Percentiles rank a stretch among this genome's conserved stretches.
Conservation (phyloP, 2,113 vertebrate species). For the Toxotes chatareus region DNA sequence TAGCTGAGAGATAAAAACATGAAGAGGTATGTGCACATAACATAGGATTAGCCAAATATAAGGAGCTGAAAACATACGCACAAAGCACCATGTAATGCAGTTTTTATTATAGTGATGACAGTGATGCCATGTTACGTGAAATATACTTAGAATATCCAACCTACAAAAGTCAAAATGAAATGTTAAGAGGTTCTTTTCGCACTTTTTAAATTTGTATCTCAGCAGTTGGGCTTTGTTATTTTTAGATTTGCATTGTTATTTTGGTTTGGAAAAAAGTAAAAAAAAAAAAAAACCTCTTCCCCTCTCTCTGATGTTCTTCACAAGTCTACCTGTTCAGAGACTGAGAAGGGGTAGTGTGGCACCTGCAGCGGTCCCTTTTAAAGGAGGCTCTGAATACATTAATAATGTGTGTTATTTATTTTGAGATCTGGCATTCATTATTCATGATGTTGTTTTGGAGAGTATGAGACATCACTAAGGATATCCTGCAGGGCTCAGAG, state of each 20-base stretch:
- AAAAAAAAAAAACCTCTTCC: neutral
- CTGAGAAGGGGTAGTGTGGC: constrained; percentile 16
- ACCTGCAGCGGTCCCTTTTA: constrained; percentile 54
- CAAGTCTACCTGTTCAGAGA: constrained; percentile 26
- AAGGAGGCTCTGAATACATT: constrained; percentile 67
- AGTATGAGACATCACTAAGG: constrained; percentile 61
- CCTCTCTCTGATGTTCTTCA: constrained; percentile 18
- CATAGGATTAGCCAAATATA: neutral
- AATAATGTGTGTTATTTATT: constrained; percentile 74
- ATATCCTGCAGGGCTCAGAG: constrained; percentile 64
- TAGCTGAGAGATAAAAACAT: constrained; percentile 5
- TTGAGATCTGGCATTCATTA: constrained; percentile 74
- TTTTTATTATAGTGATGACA: neutral
- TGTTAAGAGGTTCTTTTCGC: neutral
- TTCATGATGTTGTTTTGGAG: constrained; percentile 74
- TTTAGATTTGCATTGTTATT: constrained; percentile 3
- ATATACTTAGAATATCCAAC: neutral
- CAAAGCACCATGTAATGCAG: neutral
- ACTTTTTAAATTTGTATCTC: neutral
- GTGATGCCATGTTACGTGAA: neutral
- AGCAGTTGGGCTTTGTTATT: neutral
- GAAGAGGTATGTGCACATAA: neutral
- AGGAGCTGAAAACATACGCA: neutral
- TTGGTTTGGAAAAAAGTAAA: neutral
- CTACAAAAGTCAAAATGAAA: neutral